Evolutionary conservation across 2,113 vertebrate genomes (phyloP).

Genomic region (Corapipo altera): DNA sequence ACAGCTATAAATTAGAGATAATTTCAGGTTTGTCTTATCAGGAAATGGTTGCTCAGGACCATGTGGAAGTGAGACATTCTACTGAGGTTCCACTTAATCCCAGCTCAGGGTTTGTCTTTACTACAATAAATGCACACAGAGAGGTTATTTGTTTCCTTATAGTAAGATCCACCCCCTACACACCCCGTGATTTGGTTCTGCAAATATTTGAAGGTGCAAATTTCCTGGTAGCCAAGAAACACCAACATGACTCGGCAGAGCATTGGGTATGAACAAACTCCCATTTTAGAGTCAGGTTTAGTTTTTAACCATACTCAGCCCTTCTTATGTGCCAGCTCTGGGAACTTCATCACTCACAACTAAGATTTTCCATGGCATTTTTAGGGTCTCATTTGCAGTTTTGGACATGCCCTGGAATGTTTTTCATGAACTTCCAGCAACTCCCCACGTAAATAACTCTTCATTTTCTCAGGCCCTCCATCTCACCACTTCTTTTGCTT

Average conservation of each 20-base stretch:
- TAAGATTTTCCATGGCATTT: not conserved
- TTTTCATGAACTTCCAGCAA: not conserved
- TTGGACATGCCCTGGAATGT: not conserved
- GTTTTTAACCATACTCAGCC: not conserved
- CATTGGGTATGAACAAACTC: rapidly evolving
- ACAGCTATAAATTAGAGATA: not conserved
- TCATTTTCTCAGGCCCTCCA: not conserved
- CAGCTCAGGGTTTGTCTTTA: not conserved
- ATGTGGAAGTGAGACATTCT: not conserved
- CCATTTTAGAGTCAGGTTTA: not conserved
- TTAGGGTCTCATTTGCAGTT: not conserved
- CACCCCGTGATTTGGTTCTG: not conserved
- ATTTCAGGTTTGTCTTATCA: not conserved
- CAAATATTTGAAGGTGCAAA: conserved; percentile 8
- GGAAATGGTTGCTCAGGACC: not conserved
- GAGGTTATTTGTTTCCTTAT: not conserved
- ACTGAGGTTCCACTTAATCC: not conserved
- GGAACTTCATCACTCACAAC: not conserved
- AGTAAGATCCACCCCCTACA: not conserved
- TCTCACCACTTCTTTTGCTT: not conserved
- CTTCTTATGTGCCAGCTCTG: not conserved
- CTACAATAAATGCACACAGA: not conserved
- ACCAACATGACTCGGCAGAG: not conserved
- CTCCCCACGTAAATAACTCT: not conserved
- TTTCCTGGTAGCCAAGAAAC: conserved; percentile 24